These are phyloP conservation scores for Drosophila nikananu DNA, from an alignment of 1,140 invertebrate genomes.

Conservation along the genomic window DNA sequence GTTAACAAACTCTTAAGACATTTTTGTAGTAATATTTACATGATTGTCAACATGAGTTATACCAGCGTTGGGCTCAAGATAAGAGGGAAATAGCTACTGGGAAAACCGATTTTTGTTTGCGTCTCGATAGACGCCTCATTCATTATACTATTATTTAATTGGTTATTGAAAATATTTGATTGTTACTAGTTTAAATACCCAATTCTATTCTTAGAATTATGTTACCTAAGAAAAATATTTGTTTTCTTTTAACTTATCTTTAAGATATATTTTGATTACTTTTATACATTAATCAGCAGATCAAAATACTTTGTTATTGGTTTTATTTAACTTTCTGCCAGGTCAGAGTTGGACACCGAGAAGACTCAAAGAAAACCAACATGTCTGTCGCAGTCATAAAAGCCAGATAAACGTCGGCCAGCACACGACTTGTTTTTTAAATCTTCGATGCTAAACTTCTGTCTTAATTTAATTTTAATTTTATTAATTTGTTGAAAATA, in stretches of 20 bases:
- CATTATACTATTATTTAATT: background rate
- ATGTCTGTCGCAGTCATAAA: background rate
- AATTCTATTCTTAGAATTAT: background rate
- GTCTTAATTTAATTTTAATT: background rate
- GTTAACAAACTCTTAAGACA: background rate
- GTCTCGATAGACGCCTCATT: background rate
- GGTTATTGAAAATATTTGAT: background rate
- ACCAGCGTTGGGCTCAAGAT: background rate
- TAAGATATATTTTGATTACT: background rate
- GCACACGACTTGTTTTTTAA: no score
- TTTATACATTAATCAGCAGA: background rate
- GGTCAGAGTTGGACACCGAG: background rate
- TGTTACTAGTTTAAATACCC: background rate
- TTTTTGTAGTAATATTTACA: background rate
- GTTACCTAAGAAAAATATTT: background rate
- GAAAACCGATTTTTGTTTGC: background rate
- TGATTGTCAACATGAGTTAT: background rate
- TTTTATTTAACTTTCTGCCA: background rate
- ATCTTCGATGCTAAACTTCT: background rate
- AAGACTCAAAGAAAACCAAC: background rate
- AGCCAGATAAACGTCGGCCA: no score
- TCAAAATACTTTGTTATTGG: background rate
- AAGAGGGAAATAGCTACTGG: background rate
- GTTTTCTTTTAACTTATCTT: background rate
- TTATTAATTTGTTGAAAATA: background rate